These are phyloP conservation scores for Aegithalos caudatus DNA, from an alignment of 2,113 vertebrate species.

Conservation along the genomic window DNA sequence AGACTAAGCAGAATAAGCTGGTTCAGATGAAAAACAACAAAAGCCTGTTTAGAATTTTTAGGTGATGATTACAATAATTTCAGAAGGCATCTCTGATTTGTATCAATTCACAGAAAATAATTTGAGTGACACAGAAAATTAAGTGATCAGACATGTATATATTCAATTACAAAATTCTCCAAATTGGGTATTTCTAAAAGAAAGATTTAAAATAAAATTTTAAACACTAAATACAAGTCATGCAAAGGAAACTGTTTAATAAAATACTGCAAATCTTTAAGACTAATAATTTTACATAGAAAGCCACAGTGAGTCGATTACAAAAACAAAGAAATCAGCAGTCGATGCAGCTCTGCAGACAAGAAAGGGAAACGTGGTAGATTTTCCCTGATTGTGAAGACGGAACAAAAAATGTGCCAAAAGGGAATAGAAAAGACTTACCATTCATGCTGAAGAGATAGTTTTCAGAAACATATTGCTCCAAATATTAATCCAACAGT, in stretches of 20 bases:
- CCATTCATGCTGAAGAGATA: slow-evolving; percentile 81
- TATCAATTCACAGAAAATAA: not conserved
- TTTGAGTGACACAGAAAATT: not conserved
- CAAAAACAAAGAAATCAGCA: slow-evolving; percentile 56
- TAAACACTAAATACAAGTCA: not conserved
- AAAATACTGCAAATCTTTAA: not conserved
- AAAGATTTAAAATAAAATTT: not conserved
- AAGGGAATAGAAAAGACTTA: slow-evolving; percentile 72
- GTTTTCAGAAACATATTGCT: slow-evolving; percentile 81
- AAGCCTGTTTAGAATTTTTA: not conserved
- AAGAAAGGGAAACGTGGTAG: slow-evolving; percentile 11
- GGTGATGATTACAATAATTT: not conserved
- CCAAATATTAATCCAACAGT: slow-evolving; percentile 69
- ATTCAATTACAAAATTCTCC: not conserved
- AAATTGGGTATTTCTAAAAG: not conserved
- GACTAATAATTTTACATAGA: not conserved
- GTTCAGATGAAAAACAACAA: not conserved
- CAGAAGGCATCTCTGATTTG: not conserved
- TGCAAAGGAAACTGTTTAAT: not conserved
- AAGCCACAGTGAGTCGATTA: not conserved
- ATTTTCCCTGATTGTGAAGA: slow-evolving; percentile 29
- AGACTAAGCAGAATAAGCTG: not conserved
- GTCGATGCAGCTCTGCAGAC: slow-evolving; percentile 40
- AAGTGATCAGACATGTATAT: not conserved
- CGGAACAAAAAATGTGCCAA: not conserved